These are phyloP conservation scores for Epicampocera succincta DNA, from an alignment of 2,888 invertebrate species.

Conservation along the genomic window DNA sequence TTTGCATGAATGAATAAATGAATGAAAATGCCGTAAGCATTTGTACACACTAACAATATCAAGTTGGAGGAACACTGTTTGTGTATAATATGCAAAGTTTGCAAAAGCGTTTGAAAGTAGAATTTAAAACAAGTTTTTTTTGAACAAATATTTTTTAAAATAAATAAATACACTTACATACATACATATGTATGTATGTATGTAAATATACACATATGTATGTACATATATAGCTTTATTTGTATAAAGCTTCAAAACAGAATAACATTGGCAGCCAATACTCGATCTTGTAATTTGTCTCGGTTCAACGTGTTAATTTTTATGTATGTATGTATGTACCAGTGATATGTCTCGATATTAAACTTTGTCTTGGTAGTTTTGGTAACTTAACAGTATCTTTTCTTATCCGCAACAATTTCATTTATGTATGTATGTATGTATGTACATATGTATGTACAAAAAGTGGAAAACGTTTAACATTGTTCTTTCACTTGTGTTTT, in stretches of 20 bases:
- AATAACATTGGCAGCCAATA: not conserved
- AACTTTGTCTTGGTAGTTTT: too few relatives aligned
- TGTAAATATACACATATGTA: not conserved
- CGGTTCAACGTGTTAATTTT: not conserved
- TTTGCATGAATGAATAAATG: constrained; percentile 34
- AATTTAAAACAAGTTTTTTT: constrained; percentile 25
- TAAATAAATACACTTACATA: too few relatives aligned
- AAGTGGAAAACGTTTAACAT: constrained; percentile 25
- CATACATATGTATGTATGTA: not conserved
- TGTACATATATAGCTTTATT: constrained; percentile 2
- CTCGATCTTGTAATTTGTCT: not conserved
- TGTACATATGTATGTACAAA: not conserved
- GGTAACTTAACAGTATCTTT: constrained; percentile 19
- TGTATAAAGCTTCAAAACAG: not conserved
- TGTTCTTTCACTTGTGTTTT: not conserved
- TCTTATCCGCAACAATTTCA: constrained; percentile 27
- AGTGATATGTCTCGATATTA: not conserved
- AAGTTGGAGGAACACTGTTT: constrained; percentile 3
- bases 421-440: not conserved
- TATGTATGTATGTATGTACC: not conserved
- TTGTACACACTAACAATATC: constrained; percentile 12
- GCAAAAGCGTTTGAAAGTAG: constrained; percentile 14
- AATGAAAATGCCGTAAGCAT: constrained; percentile 11
- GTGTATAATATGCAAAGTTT: not conserved
- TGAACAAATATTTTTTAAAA: not conserved